These are phyloP conservation scores for Protonemura montana DNA, from an alignment of 2,888 invertebrate species.

Conservation along the genomic window DNA sequence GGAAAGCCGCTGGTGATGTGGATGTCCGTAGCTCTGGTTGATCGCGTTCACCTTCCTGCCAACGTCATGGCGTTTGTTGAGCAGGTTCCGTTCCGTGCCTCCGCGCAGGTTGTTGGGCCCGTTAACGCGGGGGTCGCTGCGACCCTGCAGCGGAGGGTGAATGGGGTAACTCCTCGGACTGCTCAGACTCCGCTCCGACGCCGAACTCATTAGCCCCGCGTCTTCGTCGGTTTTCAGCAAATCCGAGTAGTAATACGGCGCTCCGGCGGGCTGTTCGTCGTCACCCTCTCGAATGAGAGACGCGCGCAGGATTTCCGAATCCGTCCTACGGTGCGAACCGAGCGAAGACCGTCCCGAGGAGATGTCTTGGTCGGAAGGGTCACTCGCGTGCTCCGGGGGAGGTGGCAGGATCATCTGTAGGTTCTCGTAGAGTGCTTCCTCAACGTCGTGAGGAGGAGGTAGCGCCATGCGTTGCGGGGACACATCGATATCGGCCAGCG, in stretches of 20 bases:
- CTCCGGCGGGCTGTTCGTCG: slow-evolving; percentile 63
- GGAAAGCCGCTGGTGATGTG: slow-evolving; percentile 35
- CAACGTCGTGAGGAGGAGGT: slow-evolving; percentile 41
- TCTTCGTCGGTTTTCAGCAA: slow-evolving; percentile 57
- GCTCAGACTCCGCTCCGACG: slow-evolving; percentile 47
- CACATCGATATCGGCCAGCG: not conserved
- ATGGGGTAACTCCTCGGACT: slow-evolving; percentile 39
- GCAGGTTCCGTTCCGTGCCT: slow-evolving; percentile 56
- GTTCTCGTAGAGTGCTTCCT: slow-evolving; percentile 53
- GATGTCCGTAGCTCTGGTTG: slow-evolving; percentile 57
- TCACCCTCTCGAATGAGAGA: slow-evolving; percentile 50
- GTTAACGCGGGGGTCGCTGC: slow-evolving; percentile 8
- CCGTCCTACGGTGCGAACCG: not conserved
- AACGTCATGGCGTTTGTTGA: slow-evolving; percentile 65
- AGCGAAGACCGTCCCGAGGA: slow-evolving; percentile 2
- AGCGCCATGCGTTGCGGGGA: slow-evolving; percentile 2
- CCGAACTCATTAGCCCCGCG: slow-evolving; percentile 45
- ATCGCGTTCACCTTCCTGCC: slow-evolving; percentile 78
- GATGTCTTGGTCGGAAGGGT: slow-evolving; percentile 12
- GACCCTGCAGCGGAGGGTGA: not conserved
- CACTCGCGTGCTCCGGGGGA: slow-evolving; percentile 42
- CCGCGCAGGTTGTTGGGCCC: slow-evolving; percentile 76
- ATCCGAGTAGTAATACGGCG: slow-evolving; percentile 89
- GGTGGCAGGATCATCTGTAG: slow-evolving; percentile 52
- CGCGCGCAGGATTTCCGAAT: slow-evolving; percentile 42